Conservation (phyloP, 2,888 invertebrate genomes). For the Anaspis maculata region DNA sequence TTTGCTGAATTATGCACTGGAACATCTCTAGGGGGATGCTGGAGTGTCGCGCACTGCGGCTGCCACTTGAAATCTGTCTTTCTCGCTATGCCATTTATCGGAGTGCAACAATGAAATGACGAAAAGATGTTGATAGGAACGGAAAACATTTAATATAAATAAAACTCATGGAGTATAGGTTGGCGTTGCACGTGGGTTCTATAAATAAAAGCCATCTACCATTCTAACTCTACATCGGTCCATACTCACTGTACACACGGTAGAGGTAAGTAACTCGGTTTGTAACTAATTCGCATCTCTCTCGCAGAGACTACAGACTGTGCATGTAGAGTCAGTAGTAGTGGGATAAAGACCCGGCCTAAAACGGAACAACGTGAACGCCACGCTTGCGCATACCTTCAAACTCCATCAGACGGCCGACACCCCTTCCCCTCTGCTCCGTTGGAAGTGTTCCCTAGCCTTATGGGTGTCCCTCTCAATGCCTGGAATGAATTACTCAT, state of each 20-base stretch:
- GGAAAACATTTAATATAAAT: slow-evolving; percentile 27
- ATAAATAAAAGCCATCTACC: slow-evolving; percentile 22
- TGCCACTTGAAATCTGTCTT: slow-evolving; percentile 10
- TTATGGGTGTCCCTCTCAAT: too few relatives aligned
- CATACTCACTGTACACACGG: slow-evolving; percentile 1
- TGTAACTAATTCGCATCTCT: too few relatives aligned
- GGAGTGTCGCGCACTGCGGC: slow-evolving; percentile 14
- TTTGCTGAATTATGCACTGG: slow-evolving; percentile 76
- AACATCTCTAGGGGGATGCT: slow-evolving; percentile 58
- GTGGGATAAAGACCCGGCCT: slow-evolving; percentile 13
- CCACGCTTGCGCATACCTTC: slow-evolving; percentile 9
- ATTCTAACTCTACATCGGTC: slow-evolving; percentile 8
- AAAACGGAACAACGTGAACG: slow-evolving; percentile 9
- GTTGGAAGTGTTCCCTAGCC: too few relatives aligned
- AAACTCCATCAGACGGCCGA: too few relatives aligned
- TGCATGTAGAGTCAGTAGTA: too few relatives aligned
- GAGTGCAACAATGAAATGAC: slow-evolving; percentile 6
- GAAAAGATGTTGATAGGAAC: slow-evolving; percentile 14
- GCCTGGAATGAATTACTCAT: too few relatives aligned
- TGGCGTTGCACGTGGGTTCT: slow-evolving; percentile 23
- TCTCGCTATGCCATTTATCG: slow-evolving; percentile 7
- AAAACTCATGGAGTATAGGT: slow-evolving; percentile 24
- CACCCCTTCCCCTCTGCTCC: too few relatives aligned
- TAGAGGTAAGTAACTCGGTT: too few relatives aligned
- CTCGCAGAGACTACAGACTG: too few relatives aligned